Evolutionary conservation across 2,888 invertebrate genomes (phyloP).

Genomic region (Rhabditophanes sp.): DNA sequence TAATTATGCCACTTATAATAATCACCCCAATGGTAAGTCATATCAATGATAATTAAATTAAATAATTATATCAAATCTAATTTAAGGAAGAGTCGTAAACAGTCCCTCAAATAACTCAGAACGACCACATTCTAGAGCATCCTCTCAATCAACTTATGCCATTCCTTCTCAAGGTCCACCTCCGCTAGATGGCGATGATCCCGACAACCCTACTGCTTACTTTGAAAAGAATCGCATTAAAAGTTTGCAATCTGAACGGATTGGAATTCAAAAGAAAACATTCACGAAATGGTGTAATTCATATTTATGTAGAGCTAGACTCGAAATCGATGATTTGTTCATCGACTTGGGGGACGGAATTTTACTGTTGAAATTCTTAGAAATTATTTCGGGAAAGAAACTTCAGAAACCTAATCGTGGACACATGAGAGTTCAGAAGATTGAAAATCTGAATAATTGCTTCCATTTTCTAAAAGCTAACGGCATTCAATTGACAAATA

Average conservation of each 20-base stretch:
- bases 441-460: conserved; percentile 87
- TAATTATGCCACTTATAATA: too few species aligned
- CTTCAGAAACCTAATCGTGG: conserved; percentile 72
- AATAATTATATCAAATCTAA: too few species aligned
- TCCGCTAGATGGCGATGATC: conserved; percentile 27
- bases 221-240: conserved; percentile 36
- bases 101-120: too few species aligned
- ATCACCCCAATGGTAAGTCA: too few species aligned
- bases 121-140: too few species aligned
- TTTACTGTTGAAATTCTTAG: conserved; percentile 73
- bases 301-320: conserved; percentile 79
- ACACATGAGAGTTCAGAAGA: conserved; percentile 92
- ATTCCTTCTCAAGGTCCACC: too few species aligned
- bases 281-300: conserved; percentile 99
- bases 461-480: conserved; percentile 42
- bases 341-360: conserved; percentile 81
- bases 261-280: conserved; percentile 97
- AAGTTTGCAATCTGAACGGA: conserved; percentile 68
- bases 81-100: too few species aligned
- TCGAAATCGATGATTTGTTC: conserved; percentile 95
- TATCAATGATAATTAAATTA: too few species aligned
- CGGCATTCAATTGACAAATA: conserved; percentile 55
- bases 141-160: too few species aligned
- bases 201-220: conserved; percentile 34
- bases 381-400: conserved; percentile 95